These are phyloP conservation scores for Hirtodrosophila confusa DNA, from an alignment of 2,888 invertebrate species.

Conservation along the genomic window DNA sequence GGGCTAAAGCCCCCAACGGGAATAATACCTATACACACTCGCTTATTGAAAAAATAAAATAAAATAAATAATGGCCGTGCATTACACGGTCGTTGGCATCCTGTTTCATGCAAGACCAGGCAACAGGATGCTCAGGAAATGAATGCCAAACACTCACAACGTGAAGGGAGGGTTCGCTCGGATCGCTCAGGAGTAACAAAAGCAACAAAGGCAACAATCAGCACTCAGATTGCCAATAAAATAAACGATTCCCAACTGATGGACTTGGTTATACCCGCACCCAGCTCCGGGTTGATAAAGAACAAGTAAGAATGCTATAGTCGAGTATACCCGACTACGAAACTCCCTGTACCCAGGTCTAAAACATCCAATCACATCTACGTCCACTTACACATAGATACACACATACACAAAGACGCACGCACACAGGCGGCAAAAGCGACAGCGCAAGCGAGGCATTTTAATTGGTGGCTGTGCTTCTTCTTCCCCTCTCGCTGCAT, in stretches of 20 bases:
- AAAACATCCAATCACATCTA: no score
- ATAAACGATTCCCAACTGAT: background rate
- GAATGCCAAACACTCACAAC: conserved; percentile 53
- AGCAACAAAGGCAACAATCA: conserved; percentile 42
- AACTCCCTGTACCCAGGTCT: no score
- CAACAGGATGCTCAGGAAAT: conserved; percentile 80
- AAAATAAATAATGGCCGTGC: conserved; percentile 38
- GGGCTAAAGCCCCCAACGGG: conserved; percentile 15
- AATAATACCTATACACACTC: background rate
- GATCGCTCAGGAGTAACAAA: conserved; percentile 33
- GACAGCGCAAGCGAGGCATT: no score
- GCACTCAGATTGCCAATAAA: conserved; percentile 48
- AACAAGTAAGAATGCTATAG: no score
- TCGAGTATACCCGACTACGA: no score
- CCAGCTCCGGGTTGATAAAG: background rate
- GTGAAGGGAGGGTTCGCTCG: conserved; percentile 36
- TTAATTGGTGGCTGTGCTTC: no score
- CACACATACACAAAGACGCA: no score
- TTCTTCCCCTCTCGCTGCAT: no score
- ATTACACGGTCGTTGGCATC: conserved; percentile 81
- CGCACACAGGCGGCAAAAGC: no score
- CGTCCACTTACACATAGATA: no score
- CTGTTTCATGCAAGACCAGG: conserved; percentile 80
- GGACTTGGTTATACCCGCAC: conserved; percentile 29
- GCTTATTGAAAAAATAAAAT: background rate